Base-by-base conservation (phyloP, 2,113 vertebrate species). In the Prinia subflava region DNA sequence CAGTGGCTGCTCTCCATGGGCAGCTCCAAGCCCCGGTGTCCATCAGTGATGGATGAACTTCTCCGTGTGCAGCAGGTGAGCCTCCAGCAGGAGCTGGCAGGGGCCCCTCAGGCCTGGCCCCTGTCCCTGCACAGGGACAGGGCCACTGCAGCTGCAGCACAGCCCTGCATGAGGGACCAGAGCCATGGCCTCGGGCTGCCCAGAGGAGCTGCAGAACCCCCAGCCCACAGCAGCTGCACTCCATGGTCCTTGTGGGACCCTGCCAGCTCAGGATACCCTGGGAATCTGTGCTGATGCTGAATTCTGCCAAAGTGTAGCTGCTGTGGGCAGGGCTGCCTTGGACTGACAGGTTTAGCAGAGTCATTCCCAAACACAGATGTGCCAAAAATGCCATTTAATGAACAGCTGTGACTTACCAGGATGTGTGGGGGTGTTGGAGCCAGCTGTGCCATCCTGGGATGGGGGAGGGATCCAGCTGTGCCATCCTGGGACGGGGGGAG, bases 1-100 rank as follows among this genome's bases (percentile, higher is more conserved):
- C 44, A 41, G 52, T 1, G 23, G 35, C 6, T 27, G 53, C 67
- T 73, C 15, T 21, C 11, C 33, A 1, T 2, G 2, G 69, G 42
- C 44, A 37, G 0, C 31, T 47, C 33, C 15, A 10, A 11, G 3
- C 4, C 0, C 50, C 8, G 63, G 52, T 52, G 21, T 39, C 22
- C 75, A 11, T 2, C 41, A 21, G 1, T 7, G 64, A 1, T 16
- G 47, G 75, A 5, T 21, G 49, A 63, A 21, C 5, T 10, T 37
- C 27, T 16, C 24, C 47, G 0, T 5, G 47, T 5, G 49, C 75
- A 80, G 65, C 75, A 64, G 75, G 41, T 49, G 50, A 80, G 75
- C 17, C 16, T 31, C 23, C 57, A 22, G 0, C 8, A 25, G 75
- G 24, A 18, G 75, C 35, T 31, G 47, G 4, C 55, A 53, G 33